A percentile compares a stretch with the other conserved stretches of the same genome.
These are phyloP conservation scores for Liparis tanakae DNA, from an alignment of 2,797 vertebrate species.

Conservation along the genomic window DNA sequence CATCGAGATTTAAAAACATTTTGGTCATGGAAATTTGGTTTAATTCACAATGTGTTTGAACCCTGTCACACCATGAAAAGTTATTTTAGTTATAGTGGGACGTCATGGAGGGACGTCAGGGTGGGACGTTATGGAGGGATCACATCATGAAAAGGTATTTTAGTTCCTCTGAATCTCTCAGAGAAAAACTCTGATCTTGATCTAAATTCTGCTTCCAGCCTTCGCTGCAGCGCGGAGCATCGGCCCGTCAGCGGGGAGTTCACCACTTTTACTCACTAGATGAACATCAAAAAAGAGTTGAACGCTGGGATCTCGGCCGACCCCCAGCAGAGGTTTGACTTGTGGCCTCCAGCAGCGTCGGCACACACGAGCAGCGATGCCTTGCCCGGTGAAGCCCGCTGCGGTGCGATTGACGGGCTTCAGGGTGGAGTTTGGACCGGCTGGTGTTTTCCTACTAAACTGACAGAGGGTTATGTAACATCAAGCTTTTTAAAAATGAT, in stretches of 20 bases:
- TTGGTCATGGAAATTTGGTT: no score
- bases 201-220: constrained; percentile 40
- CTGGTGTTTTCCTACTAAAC: constrained; percentile 20
- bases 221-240: constrained; percentile 10
- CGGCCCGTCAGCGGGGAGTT: constrained; percentile 48
- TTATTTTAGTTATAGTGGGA: neutral
- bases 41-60: no score
- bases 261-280: no score
- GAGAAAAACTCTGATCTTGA: constrained; percentile 12
- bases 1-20: no score
- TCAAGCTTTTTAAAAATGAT: constrained; percentile 22
- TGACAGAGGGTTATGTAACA: constrained; percentile 15
- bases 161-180: constrained; percentile 8
- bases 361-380: constrained; percentile 14
- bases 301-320: constrained; percentile 37
- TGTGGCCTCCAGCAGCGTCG: constrained; percentile 42
- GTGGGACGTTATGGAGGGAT: no score
- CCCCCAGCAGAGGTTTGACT: constrained; percentile 47
- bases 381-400: constrained; percentile 38
- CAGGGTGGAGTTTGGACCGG: constrained; percentile 25
- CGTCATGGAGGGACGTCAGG: no score
- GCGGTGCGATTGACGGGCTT: constrained; percentile 31
- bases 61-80: constrained; percentile 1
- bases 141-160: constrained; percentile 25
- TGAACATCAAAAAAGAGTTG: neutral